These are phyloP conservation scores for Aotus griseimembra DNA, from an alignment of 2,797 vertebrate species.

Conservation along the genomic window DNA sequence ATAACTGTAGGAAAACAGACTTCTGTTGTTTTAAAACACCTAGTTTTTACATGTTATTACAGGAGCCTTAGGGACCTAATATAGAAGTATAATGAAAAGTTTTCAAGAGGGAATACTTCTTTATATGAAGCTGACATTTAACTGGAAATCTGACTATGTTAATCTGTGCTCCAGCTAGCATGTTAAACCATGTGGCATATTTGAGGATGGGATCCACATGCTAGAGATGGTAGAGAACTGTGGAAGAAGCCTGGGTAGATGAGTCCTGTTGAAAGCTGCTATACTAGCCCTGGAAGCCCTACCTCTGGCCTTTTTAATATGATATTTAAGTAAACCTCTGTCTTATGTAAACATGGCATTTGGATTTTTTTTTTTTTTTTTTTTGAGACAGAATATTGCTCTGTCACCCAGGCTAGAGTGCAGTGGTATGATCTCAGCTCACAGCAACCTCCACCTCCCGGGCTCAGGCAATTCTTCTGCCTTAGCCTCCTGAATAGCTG, in stretches of 20 bases:
- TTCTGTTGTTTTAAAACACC: background rate
- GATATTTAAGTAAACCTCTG: background rate
- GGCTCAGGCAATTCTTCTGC: background rate
- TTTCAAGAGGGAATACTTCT: background rate
- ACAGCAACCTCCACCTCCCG: background rate
- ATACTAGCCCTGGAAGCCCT: background rate
- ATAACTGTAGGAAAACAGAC: background rate
- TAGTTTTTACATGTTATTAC: background rate
- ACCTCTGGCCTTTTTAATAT: background rate
- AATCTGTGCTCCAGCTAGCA: background rate
- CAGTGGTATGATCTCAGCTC: background rate
- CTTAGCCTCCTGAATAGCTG: background rate
- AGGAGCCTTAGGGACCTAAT: background rate
- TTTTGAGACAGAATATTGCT: background rate
- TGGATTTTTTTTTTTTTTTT: background rate
- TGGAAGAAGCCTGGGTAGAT: background rate
- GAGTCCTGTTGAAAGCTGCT: background rate
- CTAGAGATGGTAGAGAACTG: background rate
- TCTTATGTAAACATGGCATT: background rate
- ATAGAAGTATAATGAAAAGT: background rate
- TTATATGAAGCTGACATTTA: background rate
- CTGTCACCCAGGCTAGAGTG: background rate
- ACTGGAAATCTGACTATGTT: background rate
- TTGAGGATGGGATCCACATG: background rate
- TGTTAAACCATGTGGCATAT: background rate